These are phyloP conservation scores for Drosophila stalkeri DNA, from an alignment of 2,888 invertebrate species.

Conservation along the genomic window DNA sequence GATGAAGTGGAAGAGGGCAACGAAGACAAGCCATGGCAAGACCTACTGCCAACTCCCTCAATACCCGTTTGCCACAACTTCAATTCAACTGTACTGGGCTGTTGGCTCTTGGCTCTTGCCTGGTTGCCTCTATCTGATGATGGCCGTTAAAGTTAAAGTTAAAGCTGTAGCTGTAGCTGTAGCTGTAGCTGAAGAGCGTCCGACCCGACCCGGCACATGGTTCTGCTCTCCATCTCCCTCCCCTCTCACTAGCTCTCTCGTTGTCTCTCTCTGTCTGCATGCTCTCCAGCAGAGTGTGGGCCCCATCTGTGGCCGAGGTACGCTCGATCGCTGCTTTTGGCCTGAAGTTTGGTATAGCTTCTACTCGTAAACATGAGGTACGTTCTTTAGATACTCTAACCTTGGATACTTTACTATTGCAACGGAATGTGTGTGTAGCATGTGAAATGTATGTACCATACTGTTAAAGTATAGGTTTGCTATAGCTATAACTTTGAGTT, in stretches of 20 bases:
- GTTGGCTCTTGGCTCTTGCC: constrained; percentile 32
- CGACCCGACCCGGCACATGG: constrained; percentile 69
- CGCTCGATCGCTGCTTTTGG: constrained; percentile 59
- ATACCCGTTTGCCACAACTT: constrained; percentile 77
- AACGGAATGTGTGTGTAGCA: not conserved
- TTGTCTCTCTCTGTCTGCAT: not conserved
- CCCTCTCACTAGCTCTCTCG: not conserved
- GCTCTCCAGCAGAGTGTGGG: constrained; percentile 14
- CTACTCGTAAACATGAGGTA: constrained; percentile 73
- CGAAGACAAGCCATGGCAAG: constrained; percentile 41
- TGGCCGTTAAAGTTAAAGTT: constrained; percentile 76
- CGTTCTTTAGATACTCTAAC: constrained; percentile 63
- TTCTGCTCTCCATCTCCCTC: not conserved
- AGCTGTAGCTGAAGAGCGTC: constrained; percentile 62
- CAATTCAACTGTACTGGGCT: constrained; percentile 74
- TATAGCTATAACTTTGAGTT: not conserved
- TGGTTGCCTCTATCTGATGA: constrained; percentile 71
- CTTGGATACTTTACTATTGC: fast-evolving
- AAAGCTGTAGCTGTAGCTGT: constrained; percentile 19
- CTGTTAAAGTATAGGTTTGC: too few relatives aligned
- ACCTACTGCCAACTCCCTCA: constrained; percentile 74
- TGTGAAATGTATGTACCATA: not conserved
- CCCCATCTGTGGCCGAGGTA: constrained; percentile 42
- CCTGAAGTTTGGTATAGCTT: constrained; percentile 63
- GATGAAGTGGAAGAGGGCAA: constrained; percentile 24